These are phyloP conservation scores for Ellobium chinense DNA, from an alignment of 2,888 invertebrate species.

Conservation along the genomic window DNA sequence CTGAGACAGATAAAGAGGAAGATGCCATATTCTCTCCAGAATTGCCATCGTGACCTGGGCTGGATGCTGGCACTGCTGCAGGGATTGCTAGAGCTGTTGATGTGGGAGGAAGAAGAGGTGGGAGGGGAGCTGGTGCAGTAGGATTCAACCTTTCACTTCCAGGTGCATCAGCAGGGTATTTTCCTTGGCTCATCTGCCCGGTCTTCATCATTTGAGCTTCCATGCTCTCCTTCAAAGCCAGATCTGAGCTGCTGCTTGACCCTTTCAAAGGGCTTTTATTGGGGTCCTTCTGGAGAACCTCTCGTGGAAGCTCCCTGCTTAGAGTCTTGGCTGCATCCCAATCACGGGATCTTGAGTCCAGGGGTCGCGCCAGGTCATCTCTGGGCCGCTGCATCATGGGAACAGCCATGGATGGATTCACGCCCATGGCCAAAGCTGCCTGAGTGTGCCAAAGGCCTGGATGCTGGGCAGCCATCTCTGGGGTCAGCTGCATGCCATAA, in stretches of 20 bases:
- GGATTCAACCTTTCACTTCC: not conserved
- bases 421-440: constrained; percentile 43
- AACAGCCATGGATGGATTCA: constrained; percentile 33
- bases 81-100: not conserved
- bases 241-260: not conserved
- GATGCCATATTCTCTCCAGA: not conserved
- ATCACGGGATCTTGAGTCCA: constrained; percentile 19
- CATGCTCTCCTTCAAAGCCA: not conserved
- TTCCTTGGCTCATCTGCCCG: not conserved
- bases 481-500: constrained; percentile 44
- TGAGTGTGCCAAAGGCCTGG: constrained; percentile 38
- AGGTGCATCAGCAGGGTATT: not conserved
- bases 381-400: constrained; percentile 22
- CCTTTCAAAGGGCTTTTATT: not conserved
- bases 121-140: not conserved
- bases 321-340: constrained; percentile 16
- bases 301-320: not conserved
- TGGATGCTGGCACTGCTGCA: not conserved
- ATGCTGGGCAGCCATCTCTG: constrained; percentile 32
- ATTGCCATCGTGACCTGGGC: constrained; percentile 7
- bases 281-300: not conserved
- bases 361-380: not conserved
- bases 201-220: not conserved
- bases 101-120: not conserved
- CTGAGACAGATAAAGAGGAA: constrained; percentile 9